Evolutionary conservation across 2,797 vertebrate genomes (phyloP).

Genomic region (Coregonus ussuriensis): DNA sequence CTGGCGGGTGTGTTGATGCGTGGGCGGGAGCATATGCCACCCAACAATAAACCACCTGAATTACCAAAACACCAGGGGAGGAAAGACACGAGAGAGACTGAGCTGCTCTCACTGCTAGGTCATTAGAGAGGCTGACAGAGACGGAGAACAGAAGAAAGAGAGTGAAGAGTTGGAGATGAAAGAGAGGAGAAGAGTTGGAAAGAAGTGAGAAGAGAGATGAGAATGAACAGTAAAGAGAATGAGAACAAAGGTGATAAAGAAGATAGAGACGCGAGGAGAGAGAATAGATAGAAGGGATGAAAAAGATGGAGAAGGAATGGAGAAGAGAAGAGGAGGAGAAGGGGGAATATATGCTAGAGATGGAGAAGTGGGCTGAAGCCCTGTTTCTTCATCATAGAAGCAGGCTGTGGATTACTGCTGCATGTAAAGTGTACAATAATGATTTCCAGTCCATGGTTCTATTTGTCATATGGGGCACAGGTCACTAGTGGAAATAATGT

Average conservation of each 20-base stretch:
- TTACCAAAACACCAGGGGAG: background rate
- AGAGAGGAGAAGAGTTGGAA: background rate
- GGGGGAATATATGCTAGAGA: background rate
- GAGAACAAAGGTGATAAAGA: background rate
- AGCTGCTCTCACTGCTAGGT: background rate
- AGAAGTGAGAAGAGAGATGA: background rate
- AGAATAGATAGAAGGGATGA: too few species aligned
- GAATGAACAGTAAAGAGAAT: background rate
- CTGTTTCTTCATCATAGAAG: too few species aligned
- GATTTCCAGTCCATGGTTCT: too few species aligned
- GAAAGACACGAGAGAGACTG: background rate
- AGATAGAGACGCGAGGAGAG: background rate
- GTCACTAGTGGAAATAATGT: background rate
- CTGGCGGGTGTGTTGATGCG: slow-evolving; percentile 19
- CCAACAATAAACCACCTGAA: slow-evolving; percentile 29
- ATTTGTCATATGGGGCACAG: background rate
- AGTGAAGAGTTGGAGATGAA: background rate
- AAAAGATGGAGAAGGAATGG: background rate
- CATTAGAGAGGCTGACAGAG: too few species aligned
- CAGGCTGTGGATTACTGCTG: too few species aligned
- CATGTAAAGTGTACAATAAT: too few species aligned
- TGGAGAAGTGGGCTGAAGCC: too few species aligned
- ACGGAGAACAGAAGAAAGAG: background rate
- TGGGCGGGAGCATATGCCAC: slow-evolving; percentile 25
- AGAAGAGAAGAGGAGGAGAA: background rate